These are phyloP conservation scores for Macroglossus sobrinus DNA, from an alignment of 2,113 vertebrate genomes.

Conservation along the genomic window DNA sequence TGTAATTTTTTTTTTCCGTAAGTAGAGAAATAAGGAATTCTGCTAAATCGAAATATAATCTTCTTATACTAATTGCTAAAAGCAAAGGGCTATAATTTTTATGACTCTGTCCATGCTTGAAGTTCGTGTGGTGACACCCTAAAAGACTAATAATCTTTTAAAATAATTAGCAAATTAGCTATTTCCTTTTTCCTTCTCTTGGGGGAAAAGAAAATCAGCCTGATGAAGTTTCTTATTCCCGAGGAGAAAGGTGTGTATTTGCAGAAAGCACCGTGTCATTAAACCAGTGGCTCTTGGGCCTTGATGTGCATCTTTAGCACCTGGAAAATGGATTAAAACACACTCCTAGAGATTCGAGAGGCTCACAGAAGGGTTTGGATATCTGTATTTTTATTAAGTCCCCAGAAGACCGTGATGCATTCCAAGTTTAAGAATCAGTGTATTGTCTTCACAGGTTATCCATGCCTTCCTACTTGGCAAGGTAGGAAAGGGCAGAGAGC, in stretches of 20 bases:
- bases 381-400: background rate
- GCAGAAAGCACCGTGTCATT: background rate
- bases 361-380: background rate
- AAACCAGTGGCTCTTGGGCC: background rate
- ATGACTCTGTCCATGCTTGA: background rate
- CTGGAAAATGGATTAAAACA: background rate
- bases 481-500: background rate
- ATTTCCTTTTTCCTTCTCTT: conserved; percentile 6
- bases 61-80: background rate
- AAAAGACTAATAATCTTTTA: background rate
- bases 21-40: background rate
- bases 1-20: background rate
- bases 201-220: background rate
- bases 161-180: conserved; percentile 23
- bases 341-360: background rate
- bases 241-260: background rate
- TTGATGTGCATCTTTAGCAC: background rate
- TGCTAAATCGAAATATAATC: background rate
- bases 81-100: background rate
- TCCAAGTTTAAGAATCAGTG: background rate
- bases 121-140: background rate
- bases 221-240: background rate
- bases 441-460: background rate
- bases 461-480: background rate
- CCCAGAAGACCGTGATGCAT: background rate